A percentile compares a stretch with the other conserved stretches of the same genome.
Conservation (phyloP, 2,113 vertebrate genomes). For the Scomber colias region DNA sequence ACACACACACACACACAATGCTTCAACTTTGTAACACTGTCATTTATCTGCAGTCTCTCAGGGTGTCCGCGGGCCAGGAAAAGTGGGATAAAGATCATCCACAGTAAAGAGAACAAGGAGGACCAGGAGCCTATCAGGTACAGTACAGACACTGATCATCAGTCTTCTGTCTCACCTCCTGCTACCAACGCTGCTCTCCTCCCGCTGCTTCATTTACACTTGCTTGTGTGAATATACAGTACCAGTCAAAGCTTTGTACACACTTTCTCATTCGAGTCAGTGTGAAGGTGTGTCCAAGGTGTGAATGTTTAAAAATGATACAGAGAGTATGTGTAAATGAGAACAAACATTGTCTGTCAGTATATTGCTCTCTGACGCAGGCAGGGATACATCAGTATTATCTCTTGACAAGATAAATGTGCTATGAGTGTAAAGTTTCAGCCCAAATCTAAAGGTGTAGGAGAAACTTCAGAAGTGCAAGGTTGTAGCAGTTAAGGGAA, state of each 20-base stretch:
- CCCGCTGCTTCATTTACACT: constrained; percentile 9
- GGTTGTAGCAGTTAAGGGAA: constrained; percentile 40
- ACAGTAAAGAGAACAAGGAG: constrained; percentile 99
- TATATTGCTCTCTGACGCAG: constrained; percentile 5
- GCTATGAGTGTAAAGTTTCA: constrained; percentile 43
- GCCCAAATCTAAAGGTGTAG: constrained; percentile 24
- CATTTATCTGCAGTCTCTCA: constrained; percentile 91
- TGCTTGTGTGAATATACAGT: constrained; percentile 1
- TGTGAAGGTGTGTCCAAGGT: too few species aligned
- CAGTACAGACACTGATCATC: constrained; percentile 61
- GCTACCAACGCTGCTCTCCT: constrained; percentile 9
- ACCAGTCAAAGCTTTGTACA: too few species aligned
- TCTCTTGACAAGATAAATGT: constrained; percentile 58
- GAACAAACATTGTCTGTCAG: constrained; percentile 12
- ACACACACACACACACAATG: neutral
- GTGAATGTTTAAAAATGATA: constrained; percentile 23
- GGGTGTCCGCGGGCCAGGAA: constrained; percentile 98
- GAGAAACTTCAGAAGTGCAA: constrained; percentile 51
- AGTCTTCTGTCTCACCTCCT: constrained; percentile 42
- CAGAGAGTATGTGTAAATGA: neutral
- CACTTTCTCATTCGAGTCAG: too few species aligned
- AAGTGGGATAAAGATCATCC: constrained; percentile 98
- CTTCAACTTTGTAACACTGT: constrained; percentile 43
- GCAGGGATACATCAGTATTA: constrained; percentile 29
- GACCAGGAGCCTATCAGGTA: constrained; percentile 99